Base-by-base conservation (phyloP, 1,140 invertebrate species). In the Brachionus manjavacas region DNA sequence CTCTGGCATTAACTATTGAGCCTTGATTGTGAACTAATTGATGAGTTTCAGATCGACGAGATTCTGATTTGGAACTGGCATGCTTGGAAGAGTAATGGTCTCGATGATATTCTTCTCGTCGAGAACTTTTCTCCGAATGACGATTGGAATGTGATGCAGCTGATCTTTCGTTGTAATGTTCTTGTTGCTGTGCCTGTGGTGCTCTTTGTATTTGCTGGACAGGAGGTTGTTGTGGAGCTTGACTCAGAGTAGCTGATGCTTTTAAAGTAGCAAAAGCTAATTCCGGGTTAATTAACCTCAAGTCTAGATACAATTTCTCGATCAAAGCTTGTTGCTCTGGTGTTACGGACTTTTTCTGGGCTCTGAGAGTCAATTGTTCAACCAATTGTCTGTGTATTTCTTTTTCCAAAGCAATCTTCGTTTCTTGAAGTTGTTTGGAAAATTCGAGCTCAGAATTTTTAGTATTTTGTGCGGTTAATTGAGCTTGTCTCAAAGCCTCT, bases 371-470 rank as follows among this genome's bases (percentile, higher is more conserved):
- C 8, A 81, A 25, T 23, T 81, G 79, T 16, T 81, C 52, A 43
- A 81, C 79, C 12, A 81, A 64, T 46, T 81, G 79, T 46, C 64
- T 81, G 20, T 81, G 79, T 39, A 81, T 81, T 68, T 81, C 79
- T 81, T 81, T 81, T 68, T 81, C 79, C 25, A 81, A 68, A 60
- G 79, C 79, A 8, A 64, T 16, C 39, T 68, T 81, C 1, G 79
- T 81, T 39, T 68, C 64, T 81, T 81, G 79, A 3, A 81, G 31
- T 64, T 81, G 79, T 60, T 55, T 60, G 4, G 79, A 81, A 81
- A 81, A 81, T 68, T 81, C 49, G 11, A 81, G 8, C 16, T 81
- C 79, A 12, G 31, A 43, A 41, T 64, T 81, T 64, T 81, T 81
- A 12, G 79, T 31, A 46, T n/a, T 68, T 60, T 39, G 31, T 25